Base-by-base conservation (phyloP, 53 echinoderm and acorn worm species). In the Echinometra lucunter region DNA sequence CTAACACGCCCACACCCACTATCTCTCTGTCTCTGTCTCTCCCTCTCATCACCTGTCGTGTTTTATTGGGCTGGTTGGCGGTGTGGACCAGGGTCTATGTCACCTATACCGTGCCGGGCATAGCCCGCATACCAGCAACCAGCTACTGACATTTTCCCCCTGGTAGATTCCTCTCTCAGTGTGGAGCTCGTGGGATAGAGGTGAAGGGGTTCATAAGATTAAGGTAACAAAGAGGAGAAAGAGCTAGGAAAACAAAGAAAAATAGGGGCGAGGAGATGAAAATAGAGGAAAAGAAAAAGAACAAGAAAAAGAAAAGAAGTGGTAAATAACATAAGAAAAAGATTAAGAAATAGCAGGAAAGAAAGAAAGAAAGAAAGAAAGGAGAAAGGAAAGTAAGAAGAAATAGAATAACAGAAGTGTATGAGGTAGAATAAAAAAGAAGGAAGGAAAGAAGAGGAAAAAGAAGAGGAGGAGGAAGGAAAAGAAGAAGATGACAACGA, bases 101-200 rank as follows among this genome's bases (percentile, higher is more conserved):
- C 91, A 91, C 38, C 91, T 66, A 91, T 66, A 91, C 92, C 92
- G 92, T 92, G 15, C 92, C 92, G 45, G n/a, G 92, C 92, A 92
- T 92, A 92, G 70, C 45, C 92, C 45, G 92, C 27, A 92, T 92
- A 70, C 92, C 92, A 70, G 11, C 6, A 44, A 45, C 49, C 69
- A 72, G 92, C 69, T 92, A 44, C 92, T 92, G 92, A 92, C 92
- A 92, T 92, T 92, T 91, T 56, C 44, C 92, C 92, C 92, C 27
- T 55, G 11, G 45, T 88, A 55, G 74, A 92, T 92, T 92, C 92
- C 92, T 17, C 45, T 53, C 92, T 17, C 78, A 78, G 38, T 16
- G 42, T 38, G 5, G 19, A 78, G 18, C 78, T 21, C 40, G 12
- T 56, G 42, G 42, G 90, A 63, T 32, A 63, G 21, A 63, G 55